phyloP scores from a whole-genome alignment of 2,888 invertebrate genomes.

The Heteromyza rotundicornis region DNA sequence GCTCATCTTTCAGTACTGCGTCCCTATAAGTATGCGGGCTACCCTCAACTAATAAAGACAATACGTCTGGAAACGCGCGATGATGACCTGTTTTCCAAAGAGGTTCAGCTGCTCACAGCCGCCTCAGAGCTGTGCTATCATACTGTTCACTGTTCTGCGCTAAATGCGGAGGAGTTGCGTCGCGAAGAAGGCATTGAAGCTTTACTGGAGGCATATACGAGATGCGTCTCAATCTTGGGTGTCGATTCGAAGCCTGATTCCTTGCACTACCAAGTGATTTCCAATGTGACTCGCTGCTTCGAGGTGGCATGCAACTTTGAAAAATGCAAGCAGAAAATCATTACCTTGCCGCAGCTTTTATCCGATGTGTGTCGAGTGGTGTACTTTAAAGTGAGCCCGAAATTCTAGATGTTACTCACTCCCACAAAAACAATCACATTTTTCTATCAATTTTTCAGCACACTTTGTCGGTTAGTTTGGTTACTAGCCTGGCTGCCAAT shows the following conservation, averaged over 20 bases:
- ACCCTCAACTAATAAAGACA: constrained; percentile 95
- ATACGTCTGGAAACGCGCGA: constrained; percentile 93
- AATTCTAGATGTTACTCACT: constrained; percentile 2
- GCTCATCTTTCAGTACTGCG: constrained; percentile 71
- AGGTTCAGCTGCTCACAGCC: constrained; percentile 82
- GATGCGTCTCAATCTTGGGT: constrained; percentile 91
- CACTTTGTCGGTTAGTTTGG: constrained; percentile 88
- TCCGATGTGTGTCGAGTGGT: constrained; percentile 85
- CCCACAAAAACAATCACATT: constrained; percentile 9
- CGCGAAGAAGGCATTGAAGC: constrained; percentile 90
- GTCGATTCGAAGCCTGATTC: constrained; percentile 79
- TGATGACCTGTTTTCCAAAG: constrained; percentile 89
- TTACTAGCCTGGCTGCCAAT: constrained; percentile 86
- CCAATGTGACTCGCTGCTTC: constrained; percentile 88
- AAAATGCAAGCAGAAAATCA: constrained; percentile 85
- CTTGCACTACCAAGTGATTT: constrained; percentile 88
- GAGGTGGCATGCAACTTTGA: constrained; percentile 96
- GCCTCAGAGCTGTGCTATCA: constrained; percentile 95
- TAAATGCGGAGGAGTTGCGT: constrained; percentile 97
- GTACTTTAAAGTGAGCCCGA: constrained; percentile 75
- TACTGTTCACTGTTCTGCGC: constrained; percentile 92
- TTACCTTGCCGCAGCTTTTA: constrained; percentile 85
- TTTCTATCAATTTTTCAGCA: constrained; percentile 64
- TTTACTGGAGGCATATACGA: constrained; percentile 87
- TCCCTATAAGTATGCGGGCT: constrained; percentile 99